phyloP scores from a whole-genome alignment of 2,113 vertebrate genomes.

The Callionymus lyra region DNA sequence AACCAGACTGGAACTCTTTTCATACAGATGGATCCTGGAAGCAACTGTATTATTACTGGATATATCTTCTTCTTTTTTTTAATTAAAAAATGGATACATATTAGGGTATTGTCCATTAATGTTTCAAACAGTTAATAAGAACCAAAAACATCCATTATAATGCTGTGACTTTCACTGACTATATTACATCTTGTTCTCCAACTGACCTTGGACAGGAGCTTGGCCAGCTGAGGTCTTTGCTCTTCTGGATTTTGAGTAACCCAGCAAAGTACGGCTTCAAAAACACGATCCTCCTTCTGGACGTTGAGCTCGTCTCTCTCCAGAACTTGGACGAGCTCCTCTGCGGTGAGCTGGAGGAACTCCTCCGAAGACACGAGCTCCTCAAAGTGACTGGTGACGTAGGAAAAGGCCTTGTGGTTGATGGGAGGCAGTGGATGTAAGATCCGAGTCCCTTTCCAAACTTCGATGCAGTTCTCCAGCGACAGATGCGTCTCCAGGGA shows the following conservation, averaged over 20 bases:
- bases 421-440: constrained; percentile 49
- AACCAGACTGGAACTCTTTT: too few species aligned
- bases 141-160: too few species aligned
- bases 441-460: constrained; percentile 51
- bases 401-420: constrained; percentile 56
- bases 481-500: constrained; percentile 68
- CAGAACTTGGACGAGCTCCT: constrained; percentile 64
- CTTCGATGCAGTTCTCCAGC: constrained; percentile 58
- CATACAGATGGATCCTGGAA: too few species aligned
- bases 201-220: too few species aligned
- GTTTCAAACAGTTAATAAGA: too few species aligned
- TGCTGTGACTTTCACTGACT: too few species aligned
- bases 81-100: too few species aligned
- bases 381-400: constrained; percentile 70
- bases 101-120: too few species aligned
- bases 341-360: constrained; percentile 63
- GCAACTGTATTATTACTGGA: too few species aligned
- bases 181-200: too few species aligned
- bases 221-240: too few species aligned
- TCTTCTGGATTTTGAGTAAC: not conserved
- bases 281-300: constrained; percentile 12
- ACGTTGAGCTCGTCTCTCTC: constrained; percentile 30
- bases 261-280: constrained; percentile 16
- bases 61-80: too few species aligned
- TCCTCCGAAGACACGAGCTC: constrained; percentile 50